phyloP scores from a whole-genome alignment of 2,888 invertebrate genomes.

The Meghimatium bilineatum region DNA sequence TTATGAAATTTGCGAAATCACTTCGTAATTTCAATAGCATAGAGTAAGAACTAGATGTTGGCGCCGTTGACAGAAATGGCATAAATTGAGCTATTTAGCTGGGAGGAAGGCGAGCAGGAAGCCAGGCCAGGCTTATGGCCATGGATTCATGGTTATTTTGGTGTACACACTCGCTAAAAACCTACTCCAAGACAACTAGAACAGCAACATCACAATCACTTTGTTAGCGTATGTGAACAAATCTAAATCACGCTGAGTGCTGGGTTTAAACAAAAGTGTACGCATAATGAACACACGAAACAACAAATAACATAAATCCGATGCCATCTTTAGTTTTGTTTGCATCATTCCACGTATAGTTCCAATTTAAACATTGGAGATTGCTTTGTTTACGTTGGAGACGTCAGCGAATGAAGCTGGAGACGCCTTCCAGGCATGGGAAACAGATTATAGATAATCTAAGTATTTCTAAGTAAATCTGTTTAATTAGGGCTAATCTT shows the following conservation, averaged over 20 bases:
- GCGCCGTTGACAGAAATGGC: background rate
- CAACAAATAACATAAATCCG: too few species aligned
- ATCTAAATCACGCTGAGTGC: background rate
- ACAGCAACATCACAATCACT: background rate
- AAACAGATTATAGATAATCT: background rate
- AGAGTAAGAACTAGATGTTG: background rate
- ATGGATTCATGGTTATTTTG: background rate
- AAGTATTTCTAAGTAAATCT: background rate
- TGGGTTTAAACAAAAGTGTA: too few species aligned
- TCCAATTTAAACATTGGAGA: too few species aligned
- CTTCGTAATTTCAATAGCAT: background rate
- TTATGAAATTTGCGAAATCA: background rate
- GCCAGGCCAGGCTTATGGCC: background rate
- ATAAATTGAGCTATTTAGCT: background rate
- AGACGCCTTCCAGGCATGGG: background rate
- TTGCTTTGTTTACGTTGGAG: too few species aligned
- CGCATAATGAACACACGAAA: too few species aligned
- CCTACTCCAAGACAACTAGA: background rate
- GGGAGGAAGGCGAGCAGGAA: background rate
- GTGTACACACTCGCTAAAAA: background rate
- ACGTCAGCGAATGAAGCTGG: too few species aligned
- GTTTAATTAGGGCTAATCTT: background rate
- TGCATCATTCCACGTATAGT: too few species aligned
- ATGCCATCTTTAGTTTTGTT: too few species aligned
- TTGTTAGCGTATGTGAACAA: background rate